Evolutionary conservation across 1,140 invertebrate species (phyloP), one percentile per base, ranked within the genome.

Genomic region (Bombus sibiricus): DNA sequence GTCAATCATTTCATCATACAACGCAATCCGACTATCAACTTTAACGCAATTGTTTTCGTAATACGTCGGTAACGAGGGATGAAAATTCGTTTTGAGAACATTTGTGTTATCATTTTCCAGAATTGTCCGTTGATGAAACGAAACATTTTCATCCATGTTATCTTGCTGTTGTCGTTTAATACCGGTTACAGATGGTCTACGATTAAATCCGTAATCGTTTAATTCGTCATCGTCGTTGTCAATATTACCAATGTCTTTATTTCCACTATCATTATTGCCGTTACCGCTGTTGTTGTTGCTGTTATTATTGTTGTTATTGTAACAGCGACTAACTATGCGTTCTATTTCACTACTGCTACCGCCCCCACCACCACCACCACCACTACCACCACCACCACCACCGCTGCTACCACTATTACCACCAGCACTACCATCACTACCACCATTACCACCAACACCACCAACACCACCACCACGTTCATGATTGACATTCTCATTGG

Each of bases 151-250:
- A 0, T 97, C 98, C 0, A 97, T 97, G 43, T 97, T 97, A 72
- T 98, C 97, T 62, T 97, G 96, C 0, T 96, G 96, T 57, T 97
- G 96, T 0, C 96, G 96, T 89, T 97, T 97, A 62, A 97, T 97
- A 0, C 97, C 97, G 0, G 98, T 96, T 3, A 98, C 98, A 0
- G 98, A 98, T 0, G 98, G 98, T 15, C 98, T 95, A n/a, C 97
- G 96, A 90, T 98, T 97, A 93, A 99, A 98, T 10, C 98, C 98
- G 87, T 98, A 98, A 91, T 98, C 98, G 86, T 98, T 98, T 86
- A 98, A 96, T 91, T 98, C 98, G 82, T 98, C 97, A 82, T 97
- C 97, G 28, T 97, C 97, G 47, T 97, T 96, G 34, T 96, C 96
- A 83, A 76, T 77, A 2, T 82, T 74, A 3, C 78, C 79, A 28